Percentiles rank a stretch among this genome's conserved stretches.
These are phyloP conservation scores for Peromyscus californicus DNA, from an alignment of 2,113 vertebrate species.

Conservation along the genomic window DNA sequence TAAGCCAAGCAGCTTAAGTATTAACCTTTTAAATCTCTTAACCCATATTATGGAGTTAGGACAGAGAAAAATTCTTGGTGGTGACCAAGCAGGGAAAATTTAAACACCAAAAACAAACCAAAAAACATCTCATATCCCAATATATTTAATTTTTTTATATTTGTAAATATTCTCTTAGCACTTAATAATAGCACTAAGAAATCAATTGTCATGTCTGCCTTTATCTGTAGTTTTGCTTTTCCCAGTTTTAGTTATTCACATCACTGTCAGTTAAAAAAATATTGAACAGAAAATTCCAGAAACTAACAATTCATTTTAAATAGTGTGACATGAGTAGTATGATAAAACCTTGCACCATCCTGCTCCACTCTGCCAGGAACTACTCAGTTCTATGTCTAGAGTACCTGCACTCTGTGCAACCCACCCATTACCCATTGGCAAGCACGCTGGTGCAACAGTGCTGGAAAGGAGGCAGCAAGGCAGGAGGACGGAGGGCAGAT, in stretches of 20 bases:
- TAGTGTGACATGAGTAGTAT: not conserved
- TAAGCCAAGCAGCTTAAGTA: not conserved
- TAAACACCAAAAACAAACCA: slow-evolving; percentile 12
- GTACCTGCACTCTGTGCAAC: not conserved
- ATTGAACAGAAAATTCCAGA: not conserved
- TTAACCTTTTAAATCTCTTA: not conserved
- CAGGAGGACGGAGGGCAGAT: not conserved
- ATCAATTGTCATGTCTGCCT: not conserved
- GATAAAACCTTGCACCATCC: not conserved
- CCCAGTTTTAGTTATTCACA: not conserved
- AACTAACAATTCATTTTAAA: not conserved
- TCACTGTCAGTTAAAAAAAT: not conserved
- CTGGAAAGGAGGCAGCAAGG: not conserved
- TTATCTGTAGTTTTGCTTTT: not conserved
- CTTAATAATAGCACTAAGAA: slow-evolving; percentile 58
- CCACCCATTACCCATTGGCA: not conserved
- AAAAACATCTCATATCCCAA: not conserved
- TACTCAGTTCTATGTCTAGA: not conserved
- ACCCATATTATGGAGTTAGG: not conserved
- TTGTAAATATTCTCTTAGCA: not conserved
- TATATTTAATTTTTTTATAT: not conserved
- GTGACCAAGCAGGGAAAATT: slow-evolving; percentile 12
- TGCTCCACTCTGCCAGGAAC: not conserved
- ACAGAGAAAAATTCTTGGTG: not conserved
- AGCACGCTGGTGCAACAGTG: not conserved